Evolutionary conservation across 2,888 invertebrate species (phyloP).

Genomic region (Masnerella sp.): DNA sequence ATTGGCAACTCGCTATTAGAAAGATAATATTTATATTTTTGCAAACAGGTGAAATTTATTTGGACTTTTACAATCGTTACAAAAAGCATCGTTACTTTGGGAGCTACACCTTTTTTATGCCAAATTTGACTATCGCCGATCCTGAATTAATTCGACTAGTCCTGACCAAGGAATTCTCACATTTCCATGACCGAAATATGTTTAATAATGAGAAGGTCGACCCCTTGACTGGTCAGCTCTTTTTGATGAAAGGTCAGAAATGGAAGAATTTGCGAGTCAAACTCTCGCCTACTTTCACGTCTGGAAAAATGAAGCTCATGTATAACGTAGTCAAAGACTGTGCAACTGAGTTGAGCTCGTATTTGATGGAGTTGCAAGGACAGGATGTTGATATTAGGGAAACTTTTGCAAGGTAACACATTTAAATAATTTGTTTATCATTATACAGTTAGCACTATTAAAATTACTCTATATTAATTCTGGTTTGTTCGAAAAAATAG

Average conservation of each 20-base stretch:
- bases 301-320: slow-evolving; percentile 75
- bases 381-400: slow-evolving; percentile 65
- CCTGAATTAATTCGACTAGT: slow-evolving; percentile 70
- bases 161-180: slow-evolving; percentile 71
- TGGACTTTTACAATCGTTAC: slow-evolving; percentile 61
- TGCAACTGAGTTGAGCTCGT: slow-evolving; percentile 62
- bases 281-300: slow-evolving; percentile 76
- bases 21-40: background rate
- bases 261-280: slow-evolving; percentile 75
- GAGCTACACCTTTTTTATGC: slow-evolving; percentile 67
- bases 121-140: slow-evolving; percentile 70
- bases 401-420: slow-evolving; percentile 63
- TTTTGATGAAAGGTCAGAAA: slow-evolving; percentile 68
- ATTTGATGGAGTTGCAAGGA: slow-evolving; percentile 41
- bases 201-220: slow-evolving; percentile 70
- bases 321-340: slow-evolving; percentile 68
- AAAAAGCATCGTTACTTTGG: slow-evolving; percentile 68
- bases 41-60: slow-evolving; percentile 64
- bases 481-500: too few relatives aligned
- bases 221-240: slow-evolving; percentile 70
- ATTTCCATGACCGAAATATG: slow-evolving; percentile 73
- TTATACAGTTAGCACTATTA: too few relatives aligned
- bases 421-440: too few relatives aligned
- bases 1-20: too few relatives aligned
- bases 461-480: too few relatives aligned